Base-by-base conservation (phyloP, 1,140 invertebrate genomes). In the Tetramorium simillimum region DNA sequence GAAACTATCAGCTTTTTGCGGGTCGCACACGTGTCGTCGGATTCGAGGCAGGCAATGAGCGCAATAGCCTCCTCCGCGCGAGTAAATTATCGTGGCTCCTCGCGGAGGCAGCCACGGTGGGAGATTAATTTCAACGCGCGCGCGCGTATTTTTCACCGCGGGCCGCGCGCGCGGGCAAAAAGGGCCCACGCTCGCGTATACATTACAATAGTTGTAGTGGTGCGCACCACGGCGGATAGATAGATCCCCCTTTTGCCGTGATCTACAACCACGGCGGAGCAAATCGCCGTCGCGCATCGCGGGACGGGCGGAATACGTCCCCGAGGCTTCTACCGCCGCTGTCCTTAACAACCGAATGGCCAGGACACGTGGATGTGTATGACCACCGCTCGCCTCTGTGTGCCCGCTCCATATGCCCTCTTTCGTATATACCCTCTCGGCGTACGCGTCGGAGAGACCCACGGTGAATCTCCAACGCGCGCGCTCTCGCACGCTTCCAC, bases 401-500 rank as follows among this genome's bases (percentile, higher is more conserved):
- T 46, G 10, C 56, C 56, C 46, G 82, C 33, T 85, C 85, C 37
- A 86, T 81, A 67, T 80, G 46, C 24, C 21, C 75, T 6, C 73
- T 80, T 80, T 67, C 62, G 58, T 51, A 58, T 85, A 49, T 85
- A 49, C n/a, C 63, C 33, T 33, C 33, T 70, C 28, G 56, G 21
- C 60, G 53, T 33, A 51, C 70, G 37, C 70, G 69, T 46, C 9
- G 24, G n/a, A n/a, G 16, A 51, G 33, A 87, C 16, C 37, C 51
- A 24, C 60, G 81, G 40, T 70, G 78, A 81, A 77, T 73, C 88
- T 49, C 33, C 14, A 40, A 9, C 60, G 53, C 24, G 62, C 77
- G 73, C 85, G 85, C 76, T 76, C 88, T 85, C 85, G 85, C 77
- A 82, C 88, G 73, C 73, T 87, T 88, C 86, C 69, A 90, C 76